Conservation (phyloP, 1,140 invertebrate genomes). For the Caenorhabditis remanei region DNA sequence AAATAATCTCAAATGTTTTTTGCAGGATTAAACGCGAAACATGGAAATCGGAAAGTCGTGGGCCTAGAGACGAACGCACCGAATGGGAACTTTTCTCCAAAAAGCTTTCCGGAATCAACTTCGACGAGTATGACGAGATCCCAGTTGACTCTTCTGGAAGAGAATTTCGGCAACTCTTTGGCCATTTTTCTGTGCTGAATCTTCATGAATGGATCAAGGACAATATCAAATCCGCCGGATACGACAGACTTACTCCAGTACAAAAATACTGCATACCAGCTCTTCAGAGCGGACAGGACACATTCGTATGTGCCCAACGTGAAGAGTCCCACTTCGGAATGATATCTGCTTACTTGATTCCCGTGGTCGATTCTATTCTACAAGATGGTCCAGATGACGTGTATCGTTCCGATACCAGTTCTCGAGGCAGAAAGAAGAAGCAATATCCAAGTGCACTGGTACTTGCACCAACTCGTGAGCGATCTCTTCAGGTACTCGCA, state of each 20-base stretch:
- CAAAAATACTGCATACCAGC: slow-evolving; percentile 94
- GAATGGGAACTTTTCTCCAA: slow-evolving; percentile 59
- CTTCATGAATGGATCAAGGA: slow-evolving; percentile 76
- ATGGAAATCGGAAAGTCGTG: slow-evolving; percentile 31
- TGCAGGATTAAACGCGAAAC: neutral
- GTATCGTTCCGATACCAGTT: slow-evolving; percentile 48
- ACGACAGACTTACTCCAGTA: slow-evolving; percentile 76
- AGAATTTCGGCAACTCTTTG: slow-evolving; percentile 88
- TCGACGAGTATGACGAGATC: slow-evolving; percentile 99
- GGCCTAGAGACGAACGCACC: slow-evolving; percentile 61
- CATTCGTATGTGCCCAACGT: slow-evolving; percentile 96
- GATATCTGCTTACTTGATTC: slow-evolving; percentile 84
- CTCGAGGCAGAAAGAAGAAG: slow-evolving; percentile 83
- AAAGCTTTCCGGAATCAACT: slow-evolving; percentile 89
- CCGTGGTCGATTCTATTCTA: slow-evolving; percentile 1
- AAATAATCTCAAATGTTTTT: slow-evolving; percentile 24
- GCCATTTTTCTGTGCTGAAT: slow-evolving; percentile 73
- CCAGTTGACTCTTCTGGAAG: slow-evolving; percentile 98
- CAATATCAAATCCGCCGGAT: slow-evolving; percentile 77
- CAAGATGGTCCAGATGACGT: slow-evolving; percentile 72
- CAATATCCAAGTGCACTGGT: slow-evolving; percentile 89
- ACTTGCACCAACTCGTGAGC: slow-evolving; percentile 84
- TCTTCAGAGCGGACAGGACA: slow-evolving; percentile 87
- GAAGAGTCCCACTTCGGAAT: slow-evolving; percentile 82
- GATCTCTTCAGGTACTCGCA: slow-evolving; percentile 85